A percentile compares a stretch with the other conserved stretches of the same genome.
Evolutionary conservation across 2,888 invertebrate species (phyloP).

Genomic region (Pollenia labialis): DNA sequence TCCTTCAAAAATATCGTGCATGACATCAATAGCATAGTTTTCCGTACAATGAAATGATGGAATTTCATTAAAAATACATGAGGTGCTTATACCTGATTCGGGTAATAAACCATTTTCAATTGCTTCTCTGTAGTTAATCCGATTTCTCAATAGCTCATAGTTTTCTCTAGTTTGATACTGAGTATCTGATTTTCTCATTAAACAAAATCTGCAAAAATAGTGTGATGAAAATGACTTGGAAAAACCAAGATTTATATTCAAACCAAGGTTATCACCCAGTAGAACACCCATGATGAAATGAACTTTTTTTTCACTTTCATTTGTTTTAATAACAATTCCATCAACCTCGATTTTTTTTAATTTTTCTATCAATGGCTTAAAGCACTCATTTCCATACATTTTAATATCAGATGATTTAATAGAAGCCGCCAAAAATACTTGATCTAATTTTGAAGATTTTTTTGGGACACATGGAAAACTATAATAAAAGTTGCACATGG

Average conservation of each 20-base stretch:
- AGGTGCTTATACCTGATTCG: no score
- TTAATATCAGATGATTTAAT: slow-evolving; percentile 4
- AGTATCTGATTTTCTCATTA: neutral
- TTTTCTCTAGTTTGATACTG: no score
- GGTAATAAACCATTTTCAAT: neutral
- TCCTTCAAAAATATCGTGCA: neutral
- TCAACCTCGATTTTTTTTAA: neutral
- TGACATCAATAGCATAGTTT: neutral
- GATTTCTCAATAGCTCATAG: no score
- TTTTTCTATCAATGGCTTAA: neutral
- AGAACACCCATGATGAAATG: neutral
- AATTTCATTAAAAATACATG: no score
- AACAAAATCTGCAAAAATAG: slow-evolving; percentile 3
- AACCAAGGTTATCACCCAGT: neutral
- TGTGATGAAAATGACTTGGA: neutral
- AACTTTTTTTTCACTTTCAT: neutral
- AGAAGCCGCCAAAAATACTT: slow-evolving; percentile 1
- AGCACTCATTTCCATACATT: slow-evolving; percentile 8
- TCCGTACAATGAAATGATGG: neutral
- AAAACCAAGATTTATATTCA: no score
- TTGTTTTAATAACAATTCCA: neutral
- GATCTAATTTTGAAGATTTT: slow-evolving; percentile 7
- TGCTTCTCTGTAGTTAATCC: no score
- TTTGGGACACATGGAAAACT: slow-evolving; percentile 15
- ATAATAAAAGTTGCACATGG: slow-evolving; percentile 20